Base-by-base conservation (phyloP, 2,797 vertebrate species). In the Aquila chrysaetos region DNA sequence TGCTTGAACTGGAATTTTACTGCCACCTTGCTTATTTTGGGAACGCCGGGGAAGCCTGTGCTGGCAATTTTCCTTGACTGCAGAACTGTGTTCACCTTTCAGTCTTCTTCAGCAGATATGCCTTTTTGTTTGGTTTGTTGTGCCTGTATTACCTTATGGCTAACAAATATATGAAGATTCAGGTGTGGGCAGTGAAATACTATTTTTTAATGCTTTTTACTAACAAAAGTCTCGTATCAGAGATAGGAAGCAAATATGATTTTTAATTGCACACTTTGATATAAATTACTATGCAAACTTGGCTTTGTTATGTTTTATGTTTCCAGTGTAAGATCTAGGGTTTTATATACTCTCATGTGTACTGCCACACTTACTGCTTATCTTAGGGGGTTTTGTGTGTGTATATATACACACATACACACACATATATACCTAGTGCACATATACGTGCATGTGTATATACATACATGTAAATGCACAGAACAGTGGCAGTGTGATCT, bases 1-100 rank as follows among this genome's bases (percentile, higher is more conserved):
- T 97, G 59, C 7, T 2, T 81, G 78, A 97, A 91, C 85, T 95
- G 82, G 74, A 91, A 92, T 94, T 94, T 90, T 92, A 94, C 92
- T 75, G 60, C 65, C 46, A 64, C 37, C 48, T 92, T 31, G n/a
- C 33, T 94, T 94, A 70, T 57, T 92, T 90, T 67, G 81, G 85
- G 70, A 95, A 81, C 5, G 13, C 61, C 6, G 5, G 77, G 35
- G 83, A 94, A 88, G 39, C 13, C 4, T 92, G 48, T 9, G 18
- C 75, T 90, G 68, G 70, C 54, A 87, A 31, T 94, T 82, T 93
- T 91, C 77, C 93, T 94, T 67, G 48, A 70, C 81, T 93, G 86
- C 88, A 95, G 72, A 78, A 67, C 6, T 75, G 49, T 59, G 49
- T 54, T 95, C 88, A 84, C 90, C 75, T 85, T 88, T 90, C 41